These are phyloP conservation scores for Erythrolamprus reginae DNA, from an alignment of 2,113 vertebrate species.

Conservation along the genomic window DNA sequence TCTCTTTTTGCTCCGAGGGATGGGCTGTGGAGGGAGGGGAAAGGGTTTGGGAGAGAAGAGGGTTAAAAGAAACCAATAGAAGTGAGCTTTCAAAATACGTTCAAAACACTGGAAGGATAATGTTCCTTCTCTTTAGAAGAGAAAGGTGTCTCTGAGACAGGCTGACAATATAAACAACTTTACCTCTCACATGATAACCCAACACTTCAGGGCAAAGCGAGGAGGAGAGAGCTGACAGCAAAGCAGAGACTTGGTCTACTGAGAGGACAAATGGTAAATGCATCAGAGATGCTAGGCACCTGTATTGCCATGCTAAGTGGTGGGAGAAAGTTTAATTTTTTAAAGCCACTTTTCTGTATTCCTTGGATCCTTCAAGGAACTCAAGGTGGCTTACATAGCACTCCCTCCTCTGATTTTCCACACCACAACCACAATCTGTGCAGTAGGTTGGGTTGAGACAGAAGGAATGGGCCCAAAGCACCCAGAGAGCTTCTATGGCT, in stretches of 20 bases:
- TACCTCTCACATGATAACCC: slow-evolving; percentile 27
- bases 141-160: slow-evolving; percentile 23
- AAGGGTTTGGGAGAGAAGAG: neutral
- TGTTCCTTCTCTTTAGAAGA: slow-evolving; percentile 6
- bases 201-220: neutral
- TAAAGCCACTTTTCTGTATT: neutral
- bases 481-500: neutral
- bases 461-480: neutral
- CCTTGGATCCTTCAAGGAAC: neutral
- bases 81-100: slow-evolving; percentile 18
- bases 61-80: slow-evolving; percentile 43
- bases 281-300: neutral
- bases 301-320: neutral
- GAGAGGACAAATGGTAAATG: neutral
- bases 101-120: slow-evolving; percentile 39
- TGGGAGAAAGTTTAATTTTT: neutral
- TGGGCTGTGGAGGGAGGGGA: slow-evolving; percentile 31
- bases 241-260: neutral
- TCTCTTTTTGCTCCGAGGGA: slow-evolving; percentile 71
- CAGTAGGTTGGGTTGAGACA: neutral
- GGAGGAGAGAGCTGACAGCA: slow-evolving; percentile 26
- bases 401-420: neutral
- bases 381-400: neutral
- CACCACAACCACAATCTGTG: neutral
- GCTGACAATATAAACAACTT: slow-evolving; percentile 16